Evolutionary conservation across 1,140 invertebrate species (phyloP), one percentile per base, ranked within the genome.

Genomic region (Tetragnatha versicolor): DNA sequence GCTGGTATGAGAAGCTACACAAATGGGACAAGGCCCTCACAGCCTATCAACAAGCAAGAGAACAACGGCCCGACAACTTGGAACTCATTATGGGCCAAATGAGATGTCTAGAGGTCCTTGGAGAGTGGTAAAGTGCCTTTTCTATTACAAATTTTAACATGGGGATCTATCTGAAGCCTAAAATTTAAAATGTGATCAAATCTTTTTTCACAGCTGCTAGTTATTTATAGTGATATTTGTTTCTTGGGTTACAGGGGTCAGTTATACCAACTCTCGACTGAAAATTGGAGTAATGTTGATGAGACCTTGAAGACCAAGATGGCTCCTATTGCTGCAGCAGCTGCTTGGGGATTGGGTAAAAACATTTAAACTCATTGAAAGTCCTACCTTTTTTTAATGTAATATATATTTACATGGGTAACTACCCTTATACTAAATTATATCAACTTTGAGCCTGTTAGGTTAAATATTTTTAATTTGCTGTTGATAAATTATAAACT

Each of bases 1-100:
- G 94, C 6, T 99, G 98, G 98, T 98, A 98, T 85, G 98, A 99
- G 85, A 99, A 99, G 85, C 87, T 99, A 2, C 96, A 99, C 84
- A 96, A 98, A 83, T 99, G 97, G 97, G 95, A 99, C 81, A 94
- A 95, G 84, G 98, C 98, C 0, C 87, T 99, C 17, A 88, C 91
- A 72, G 89, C 96, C 0, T 99, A 99, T 84, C 84, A 86, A 66
- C 49, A 73, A 12, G 79, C 81, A 12, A 60, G 73, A 65, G 83
- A 84, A 25, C 80, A 84, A 49, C 81, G 79, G 73, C 76, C 81
- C 29, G 89, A 92, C 82, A 93, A 97, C 84, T 87, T 92, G 14
- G 95, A 97, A 61, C 89, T 96, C 0, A 91, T 91, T 25, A 86
- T 99, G 2, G 97, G 98, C 0, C 91, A 97, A 84, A 97, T 99